Percentiles rank a stretch among this genome's conserved stretches.
These are phyloP conservation scores for Oreochromis mossambicus DNA, from an alignment of 2,797 vertebrate species.

Conservation along the genomic window DNA sequence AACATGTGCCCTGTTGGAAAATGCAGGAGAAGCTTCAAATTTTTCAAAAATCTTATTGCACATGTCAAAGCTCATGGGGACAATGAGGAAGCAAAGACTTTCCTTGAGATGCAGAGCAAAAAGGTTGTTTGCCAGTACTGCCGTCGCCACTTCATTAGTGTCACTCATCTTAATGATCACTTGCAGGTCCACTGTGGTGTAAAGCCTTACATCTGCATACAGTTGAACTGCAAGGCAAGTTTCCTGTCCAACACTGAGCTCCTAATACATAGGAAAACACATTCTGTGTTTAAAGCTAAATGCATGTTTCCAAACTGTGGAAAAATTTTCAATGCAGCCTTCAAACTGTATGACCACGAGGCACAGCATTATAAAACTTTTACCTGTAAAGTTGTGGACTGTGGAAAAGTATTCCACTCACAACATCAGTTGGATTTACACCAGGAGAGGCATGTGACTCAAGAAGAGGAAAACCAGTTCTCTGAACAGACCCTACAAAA, in stretches of 20 bases:
- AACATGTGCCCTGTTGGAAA: conserved; percentile 79
- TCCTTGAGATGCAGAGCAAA: conserved; percentile 94
- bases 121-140: conserved; percentile 98
- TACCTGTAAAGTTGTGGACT: conserved; percentile 85
- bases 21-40: conserved; percentile 93
- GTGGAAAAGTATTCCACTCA: conserved; percentile 90
- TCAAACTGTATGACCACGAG: conserved; percentile 94
- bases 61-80: conserved; percentile 91
- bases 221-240: conserved; percentile 93
- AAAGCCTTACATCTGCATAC: conserved; percentile 96
- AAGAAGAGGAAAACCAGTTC: conserved; percentile 50
- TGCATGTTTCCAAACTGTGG: conserved; percentile 98
- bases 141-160: conserved; percentile 91
- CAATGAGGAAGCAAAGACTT: conserved; percentile 89
- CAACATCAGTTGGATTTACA: conserved; percentile 89
- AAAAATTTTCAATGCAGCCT: conserved; percentile 91
- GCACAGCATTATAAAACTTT: conserved; percentile 97
- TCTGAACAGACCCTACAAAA: conserved; percentile 50
- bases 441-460: conserved; percentile 74
- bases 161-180: conserved; percentile 94
- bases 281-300: conserved; percentile 86
- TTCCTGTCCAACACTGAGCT: conserved; percentile 92
- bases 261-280: conserved; percentile 86
- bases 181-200: conserved; percentile 95
- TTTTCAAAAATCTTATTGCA: conserved; percentile 92